Conservation (phyloP, 2,888 invertebrate genomes). For the Cephus nigrinus region DNA sequence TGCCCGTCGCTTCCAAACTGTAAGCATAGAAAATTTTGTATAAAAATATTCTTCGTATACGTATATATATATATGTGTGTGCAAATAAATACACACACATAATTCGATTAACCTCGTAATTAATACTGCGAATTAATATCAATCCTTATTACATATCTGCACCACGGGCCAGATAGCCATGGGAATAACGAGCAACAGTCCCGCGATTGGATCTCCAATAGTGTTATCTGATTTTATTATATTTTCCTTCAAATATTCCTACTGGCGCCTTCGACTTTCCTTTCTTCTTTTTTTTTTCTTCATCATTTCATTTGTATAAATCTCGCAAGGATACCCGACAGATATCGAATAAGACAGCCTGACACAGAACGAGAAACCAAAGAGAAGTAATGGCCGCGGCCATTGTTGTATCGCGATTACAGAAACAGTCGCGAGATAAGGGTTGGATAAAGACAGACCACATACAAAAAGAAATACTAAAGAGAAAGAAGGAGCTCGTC, state of each 20-base stretch:
- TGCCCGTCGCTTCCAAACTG: conserved; percentile 35
- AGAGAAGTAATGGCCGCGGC: conserved; percentile 26
- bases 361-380: conserved; percentile 20
- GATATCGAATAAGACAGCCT: conserved; percentile 2
- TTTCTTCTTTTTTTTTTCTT: background rate
- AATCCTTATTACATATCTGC: conserved; percentile 46
- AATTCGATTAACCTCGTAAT: conserved; percentile 52
- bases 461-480: conserved; percentile 28
- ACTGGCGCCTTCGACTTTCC: background rate
- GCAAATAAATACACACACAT: conserved; percentile 38
- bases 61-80: conserved; percentile 48
- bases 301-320: background rate
- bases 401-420: background rate
- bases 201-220: background rate
- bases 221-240: background rate
- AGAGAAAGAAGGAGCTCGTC: conserved; percentile 25
- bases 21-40: conserved; percentile 61
- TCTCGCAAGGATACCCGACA: background rate
- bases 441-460: conserved; percentile 12
- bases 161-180: conserved; percentile 53
- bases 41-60: conserved; percentile 62
- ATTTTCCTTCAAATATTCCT: background rate
- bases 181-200: conserved; percentile 30
- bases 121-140: conserved; percentile 64
- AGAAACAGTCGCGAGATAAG: background rate